A percentile compares a stretch with the other conserved stretches of the same genome.
Conservation (phyloP, 2,797 vertebrate species). For the Helostoma temminkii region DNA sequence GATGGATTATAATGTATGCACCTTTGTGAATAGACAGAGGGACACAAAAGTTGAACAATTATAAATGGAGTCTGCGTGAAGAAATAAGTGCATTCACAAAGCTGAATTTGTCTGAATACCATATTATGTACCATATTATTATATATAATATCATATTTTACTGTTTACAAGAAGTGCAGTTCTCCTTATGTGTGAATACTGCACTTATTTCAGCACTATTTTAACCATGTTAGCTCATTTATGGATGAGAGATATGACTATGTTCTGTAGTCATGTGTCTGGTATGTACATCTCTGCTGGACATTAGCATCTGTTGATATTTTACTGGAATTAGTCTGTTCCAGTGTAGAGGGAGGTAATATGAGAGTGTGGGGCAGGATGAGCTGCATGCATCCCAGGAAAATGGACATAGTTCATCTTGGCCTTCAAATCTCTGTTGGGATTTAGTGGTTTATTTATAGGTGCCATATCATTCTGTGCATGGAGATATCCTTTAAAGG, state of each 20-base stretch:
- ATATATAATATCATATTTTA: too few relatives aligned
- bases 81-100: too few relatives aligned
- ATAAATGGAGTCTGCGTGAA: too few relatives aligned
- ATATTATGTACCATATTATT: too few relatives aligned
- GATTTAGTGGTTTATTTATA: conserved; percentile 58
- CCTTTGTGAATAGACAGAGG: background rate
- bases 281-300: background rate
- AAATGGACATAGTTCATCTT: conserved; percentile 19
- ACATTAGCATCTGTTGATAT: background rate
- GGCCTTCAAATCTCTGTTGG: conserved; percentile 31
- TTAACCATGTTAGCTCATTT: background rate
- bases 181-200: too few relatives aligned
- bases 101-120: too few relatives aligned
- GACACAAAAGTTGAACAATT: background rate
- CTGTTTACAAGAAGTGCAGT: too few relatives aligned
- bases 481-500: conserved; percentile 63
- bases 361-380: conserved; percentile 2
- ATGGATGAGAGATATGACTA: background rate
- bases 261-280: background rate
- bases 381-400: conserved; percentile 10
- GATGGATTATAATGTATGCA: background rate
- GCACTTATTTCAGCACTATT: background rate
- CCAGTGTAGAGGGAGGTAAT: conserved; percentile 5
- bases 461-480: conserved; percentile 27
- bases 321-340: background rate